phyloP scores from a whole-genome alignment of 2,888 invertebrate species.

The Amblyjoppa proteus region DNA sequence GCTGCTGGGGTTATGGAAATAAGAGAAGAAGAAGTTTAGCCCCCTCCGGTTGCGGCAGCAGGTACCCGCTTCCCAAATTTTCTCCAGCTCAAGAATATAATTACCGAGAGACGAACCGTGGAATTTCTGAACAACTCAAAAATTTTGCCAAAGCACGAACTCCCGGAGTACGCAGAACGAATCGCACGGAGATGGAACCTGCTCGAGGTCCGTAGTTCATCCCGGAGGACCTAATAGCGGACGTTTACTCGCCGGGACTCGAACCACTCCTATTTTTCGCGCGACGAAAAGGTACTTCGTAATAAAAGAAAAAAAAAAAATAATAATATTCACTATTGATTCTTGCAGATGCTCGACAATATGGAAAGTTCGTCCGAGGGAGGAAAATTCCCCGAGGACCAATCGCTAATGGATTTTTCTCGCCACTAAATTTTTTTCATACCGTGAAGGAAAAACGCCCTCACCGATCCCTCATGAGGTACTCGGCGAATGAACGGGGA shows the following conservation, averaged over 20 bases:
- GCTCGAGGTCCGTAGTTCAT: conserved; percentile 9
- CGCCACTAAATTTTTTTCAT: not conserved
- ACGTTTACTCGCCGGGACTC: conserved; percentile 16
- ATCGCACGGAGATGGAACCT: conserved; percentile 15
- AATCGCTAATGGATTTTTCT: conserved; percentile 44
- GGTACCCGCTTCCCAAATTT: conserved; percentile 58
- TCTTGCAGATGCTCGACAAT: conserved; percentile 35
- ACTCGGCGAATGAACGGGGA: not conserved
- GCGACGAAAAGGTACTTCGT: conserved; percentile 12
- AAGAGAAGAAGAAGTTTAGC: conserved; percentile 36
- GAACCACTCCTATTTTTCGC: conserved; percentile 46
- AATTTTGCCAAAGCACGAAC: conserved; percentile 41
- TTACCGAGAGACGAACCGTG: conserved; percentile 64
- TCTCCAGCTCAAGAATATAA: conserved; percentile 54
- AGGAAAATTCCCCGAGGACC: conserved; percentile 41
- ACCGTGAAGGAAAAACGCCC: conserved; percentile 29
- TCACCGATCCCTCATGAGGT: not conserved
- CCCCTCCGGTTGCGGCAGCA: conserved; percentile 30
- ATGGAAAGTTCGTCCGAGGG: conserved; percentile 9
- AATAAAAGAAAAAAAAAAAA: conserved; percentile 38
- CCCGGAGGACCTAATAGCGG: conserved; percentile 20
- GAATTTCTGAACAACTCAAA: conserved; percentile 53
- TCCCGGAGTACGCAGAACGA: conserved; percentile 21
- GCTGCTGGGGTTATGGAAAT: conserved; percentile 50
- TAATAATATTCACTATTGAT: conserved; percentile 24